Conservation (phyloP, 2,797 vertebrate species). For the Neomorphus geoffroyi region DNA sequence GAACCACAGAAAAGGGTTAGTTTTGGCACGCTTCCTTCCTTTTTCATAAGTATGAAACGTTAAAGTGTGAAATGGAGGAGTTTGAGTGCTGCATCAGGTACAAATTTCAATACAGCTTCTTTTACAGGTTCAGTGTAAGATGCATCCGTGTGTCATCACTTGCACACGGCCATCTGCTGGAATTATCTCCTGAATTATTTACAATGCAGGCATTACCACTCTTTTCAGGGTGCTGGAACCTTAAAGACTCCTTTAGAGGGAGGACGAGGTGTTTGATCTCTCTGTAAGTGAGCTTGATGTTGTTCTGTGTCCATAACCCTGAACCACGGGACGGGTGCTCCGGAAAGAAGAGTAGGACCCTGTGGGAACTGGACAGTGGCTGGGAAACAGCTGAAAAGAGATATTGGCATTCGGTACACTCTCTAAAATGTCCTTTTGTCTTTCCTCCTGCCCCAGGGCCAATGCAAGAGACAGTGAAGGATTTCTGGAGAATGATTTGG, state of each 20-base stretch:
- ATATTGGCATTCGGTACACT: neutral
- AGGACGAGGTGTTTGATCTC: neutral
- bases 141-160: neutral
- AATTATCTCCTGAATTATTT: neutral
- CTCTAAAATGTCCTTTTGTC: neutral
- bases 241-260: neutral
- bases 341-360: neutral
- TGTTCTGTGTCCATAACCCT: fast-evolving
- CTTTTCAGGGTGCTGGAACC: neutral
- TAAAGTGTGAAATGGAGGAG: neutral
- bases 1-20: neutral
- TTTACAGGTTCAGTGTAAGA: neutral
- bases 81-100: neutral
- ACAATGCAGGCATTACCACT: neutral
- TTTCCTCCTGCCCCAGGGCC: slow-evolving; percentile 82
- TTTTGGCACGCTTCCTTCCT: neutral
- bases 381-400: neutral
- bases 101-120: neutral
- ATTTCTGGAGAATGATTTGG: slow-evolving; percentile 99
- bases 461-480: slow-evolving; percentile 97
- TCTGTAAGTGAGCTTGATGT: neutral
- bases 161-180: fast-evolving
- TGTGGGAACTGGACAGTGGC: neutral
- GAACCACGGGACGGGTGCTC: neutral
- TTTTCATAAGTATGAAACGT: neutral